Base-by-base conservation (phyloP, 1,140 invertebrate genomes). In the Camponotus pennsylvanicus region DNA sequence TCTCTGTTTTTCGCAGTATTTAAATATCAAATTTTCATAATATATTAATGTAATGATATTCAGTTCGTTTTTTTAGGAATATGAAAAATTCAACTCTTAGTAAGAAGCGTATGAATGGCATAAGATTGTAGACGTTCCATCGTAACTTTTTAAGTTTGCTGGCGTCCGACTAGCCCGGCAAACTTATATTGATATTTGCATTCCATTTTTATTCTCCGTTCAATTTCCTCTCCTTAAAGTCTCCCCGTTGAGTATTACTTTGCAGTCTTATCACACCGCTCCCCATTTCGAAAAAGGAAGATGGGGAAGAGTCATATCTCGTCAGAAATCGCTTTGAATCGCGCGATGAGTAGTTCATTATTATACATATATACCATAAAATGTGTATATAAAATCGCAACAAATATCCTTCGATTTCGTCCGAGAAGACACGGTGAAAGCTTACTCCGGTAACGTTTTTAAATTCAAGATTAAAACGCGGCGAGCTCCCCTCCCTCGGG, bases 391-490 rank as follows among this genome's bases (percentile, higher is more conserved):
- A 64, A 21, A 69, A 66, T 66, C 76, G 59, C 34, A 15, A 64
- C 27, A 13, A 0, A 45, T 40, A 52, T 27, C 7, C 32, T 70
- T 80, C 64, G 77, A 80, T 57, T 27, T 69, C 21, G 77, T 45
- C 6, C 27, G 55, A 18, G 18, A 32, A 40, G 27, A 79, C 11
- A 59, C 11, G 34, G 7, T 49, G 15, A 66, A n/a, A 15, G 45
- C 37, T 3, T 11, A 21, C 77, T 7, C 7, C 37, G n/a, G 55
- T 61, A 83, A 83, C 79, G 61, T 49, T 83, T 75, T 83, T 83
- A 75, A 83, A 61, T 73, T 75, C 69, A 27, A 75, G 79, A 83
- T 83, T 83, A 83, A 83, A 64, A 83, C 79, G 55, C 55, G 69
- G 40, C 79, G 67, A 32, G 55, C 21, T 52, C 4, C 13, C 61